Conservation (phyloP, 1,140 invertebrate species). For the Trinorchestia longiramus region DNA sequence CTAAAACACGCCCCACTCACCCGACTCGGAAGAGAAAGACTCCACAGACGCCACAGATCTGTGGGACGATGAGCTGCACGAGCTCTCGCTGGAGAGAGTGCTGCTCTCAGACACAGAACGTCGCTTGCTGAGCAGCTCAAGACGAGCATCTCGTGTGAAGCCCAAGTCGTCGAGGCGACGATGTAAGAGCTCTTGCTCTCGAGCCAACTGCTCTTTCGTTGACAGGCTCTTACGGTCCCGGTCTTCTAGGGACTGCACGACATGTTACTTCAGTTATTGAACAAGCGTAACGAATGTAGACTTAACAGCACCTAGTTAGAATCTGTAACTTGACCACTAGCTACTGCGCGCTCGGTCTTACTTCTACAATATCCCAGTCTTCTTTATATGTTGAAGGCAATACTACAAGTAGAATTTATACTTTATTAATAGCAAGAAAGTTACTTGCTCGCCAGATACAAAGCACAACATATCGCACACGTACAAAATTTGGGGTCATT, state of each 20-base stretch:
- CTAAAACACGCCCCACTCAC: background rate
- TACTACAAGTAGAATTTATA: background rate
- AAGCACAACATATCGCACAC: background rate
- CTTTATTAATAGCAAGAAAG: background rate
- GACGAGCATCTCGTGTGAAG: slow-evolving; percentile 6
- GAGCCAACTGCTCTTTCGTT: background rate
- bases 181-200: background rate
- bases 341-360: background rate
- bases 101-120: slow-evolving; percentile 37
- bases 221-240: background rate
- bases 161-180: slow-evolving; percentile 42
- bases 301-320: background rate
- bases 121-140: background rate
- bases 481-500: background rate
- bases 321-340: background rate
- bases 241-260: slow-evolving; percentile 10
- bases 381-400: background rate
- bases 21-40: slow-evolving; percentile 17
- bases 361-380: background rate
- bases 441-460: background rate
- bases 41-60: slow-evolving; percentile 18
- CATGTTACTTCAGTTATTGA: background rate
- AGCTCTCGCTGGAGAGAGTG: slow-evolving; percentile 33
- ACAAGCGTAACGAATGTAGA: background rate
- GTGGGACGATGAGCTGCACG: slow-evolving; percentile 18